Percentiles rank a stretch among this genome's conserved stretches.
Evolutionary conservation across 2,113 vertebrate genomes (phyloP).

Genomic region (Pachyramphus minor): DNA sequence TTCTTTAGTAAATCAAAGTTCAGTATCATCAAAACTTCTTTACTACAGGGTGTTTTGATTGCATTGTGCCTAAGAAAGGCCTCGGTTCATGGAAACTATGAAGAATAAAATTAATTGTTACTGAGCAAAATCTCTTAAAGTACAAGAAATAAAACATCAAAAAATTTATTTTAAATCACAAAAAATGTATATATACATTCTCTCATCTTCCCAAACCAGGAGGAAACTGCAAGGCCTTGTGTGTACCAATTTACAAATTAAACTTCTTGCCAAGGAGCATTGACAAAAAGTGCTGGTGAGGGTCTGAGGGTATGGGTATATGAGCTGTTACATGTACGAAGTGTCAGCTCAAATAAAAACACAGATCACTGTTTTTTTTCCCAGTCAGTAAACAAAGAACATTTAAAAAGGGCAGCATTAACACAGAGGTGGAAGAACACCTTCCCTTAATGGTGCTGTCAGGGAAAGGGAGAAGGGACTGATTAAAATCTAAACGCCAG

Average conservation of each 20-base stretch:
- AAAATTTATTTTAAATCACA: background rate
- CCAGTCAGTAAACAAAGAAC: background rate
- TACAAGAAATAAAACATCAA: background rate
- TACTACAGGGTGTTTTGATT: background rate
- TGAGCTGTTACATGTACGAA: background rate
- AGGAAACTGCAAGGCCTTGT: background rate
- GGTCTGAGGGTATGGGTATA: background rate
- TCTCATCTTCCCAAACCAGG: background rate
- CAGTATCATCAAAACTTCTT: background rate
- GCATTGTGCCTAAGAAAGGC: background rate
- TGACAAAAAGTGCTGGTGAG: accelerated
- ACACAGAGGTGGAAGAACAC: background rate
- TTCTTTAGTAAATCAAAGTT: background rate
- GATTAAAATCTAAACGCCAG: background rate
- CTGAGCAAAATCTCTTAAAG: background rate
- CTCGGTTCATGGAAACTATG: accelerated
- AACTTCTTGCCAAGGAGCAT: background rate
- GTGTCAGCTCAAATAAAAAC: background rate
- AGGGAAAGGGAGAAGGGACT: background rate
- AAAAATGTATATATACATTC: background rate
- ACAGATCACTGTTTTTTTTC: background rate
- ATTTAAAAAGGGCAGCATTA: background rate
- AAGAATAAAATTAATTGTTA: background rate
- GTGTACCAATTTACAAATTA: background rate
- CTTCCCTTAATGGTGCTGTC: background rate